Percentiles rank a stretch among this genome's conserved stretches.
Conservation (phyloP, 2,888 invertebrate genomes). For the Perdita meconis region DNA sequence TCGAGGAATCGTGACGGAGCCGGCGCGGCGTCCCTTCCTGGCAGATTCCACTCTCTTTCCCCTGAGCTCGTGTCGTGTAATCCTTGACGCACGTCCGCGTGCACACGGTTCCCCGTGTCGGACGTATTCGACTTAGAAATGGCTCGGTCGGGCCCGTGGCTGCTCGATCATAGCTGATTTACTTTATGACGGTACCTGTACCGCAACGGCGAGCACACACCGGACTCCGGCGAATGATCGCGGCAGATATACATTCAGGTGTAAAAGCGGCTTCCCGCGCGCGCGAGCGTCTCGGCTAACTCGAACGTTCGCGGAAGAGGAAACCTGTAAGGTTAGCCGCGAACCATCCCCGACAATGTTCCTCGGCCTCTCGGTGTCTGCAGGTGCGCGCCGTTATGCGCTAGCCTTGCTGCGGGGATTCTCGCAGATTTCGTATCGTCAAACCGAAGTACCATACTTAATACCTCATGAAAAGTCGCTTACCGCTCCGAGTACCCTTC, state of each 20-base stretch:
- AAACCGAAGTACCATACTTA: slow-evolving; percentile 26
- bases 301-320: slow-evolving; percentile 64
- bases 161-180: slow-evolving; percentile 68
- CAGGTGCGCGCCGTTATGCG: slow-evolving; percentile 50
- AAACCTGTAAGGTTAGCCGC: slow-evolving; percentile 60
- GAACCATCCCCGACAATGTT: slow-evolving; percentile 53
- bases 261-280: slow-evolving; percentile 63
- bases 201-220: slow-evolving; percentile 52
- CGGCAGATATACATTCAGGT: slow-evolving; percentile 62
- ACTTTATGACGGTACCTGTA: slow-evolving; percentile 66
- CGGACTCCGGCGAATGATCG: slow-evolving; percentile 60
- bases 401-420: slow-evolving; percentile 22
- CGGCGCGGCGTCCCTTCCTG: neutral
- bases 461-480: slow-evolving; percentile 18
- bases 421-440: slow-evolving; percentile 23
- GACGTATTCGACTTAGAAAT: slow-evolving; percentile 47
- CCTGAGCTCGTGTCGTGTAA: slow-evolving; percentile 7
- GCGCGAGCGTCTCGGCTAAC: slow-evolving; percentile 33
- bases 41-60: slow-evolving; percentile 17
- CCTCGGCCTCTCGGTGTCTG: slow-evolving; percentile 26
- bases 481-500: neutral
- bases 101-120: slow-evolving; percentile 31
- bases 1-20: slow-evolving; percentile 29
- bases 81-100: slow-evolving; percentile 23
- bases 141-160: slow-evolving; percentile 52